These are phyloP conservation scores for Campoletis sonorensis DNA, from an alignment of 1,140 invertebrate genomes.

Conservation along the genomic window DNA sequence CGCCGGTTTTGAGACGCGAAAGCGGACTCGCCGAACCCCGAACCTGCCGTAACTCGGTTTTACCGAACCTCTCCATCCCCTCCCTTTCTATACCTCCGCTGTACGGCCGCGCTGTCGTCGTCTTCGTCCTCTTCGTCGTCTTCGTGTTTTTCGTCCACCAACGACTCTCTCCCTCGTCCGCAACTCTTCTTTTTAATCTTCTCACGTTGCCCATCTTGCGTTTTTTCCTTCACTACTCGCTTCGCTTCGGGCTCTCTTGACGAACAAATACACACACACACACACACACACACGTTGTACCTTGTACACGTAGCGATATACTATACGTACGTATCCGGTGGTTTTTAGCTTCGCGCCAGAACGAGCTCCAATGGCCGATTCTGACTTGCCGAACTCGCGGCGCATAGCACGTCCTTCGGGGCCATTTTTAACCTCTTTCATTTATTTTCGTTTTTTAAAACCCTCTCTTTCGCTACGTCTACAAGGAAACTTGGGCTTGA, in stretches of 20 bases:
- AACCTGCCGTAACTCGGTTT: conserved; percentile 66
- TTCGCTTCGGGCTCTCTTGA: conserved; percentile 47
- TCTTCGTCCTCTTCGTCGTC: conserved; percentile 39
- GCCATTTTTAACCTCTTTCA: conserved; percentile 18
- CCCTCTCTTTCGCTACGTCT: too few relatives aligned
- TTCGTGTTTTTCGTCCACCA: conserved; percentile 22
- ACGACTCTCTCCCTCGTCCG: neutral
- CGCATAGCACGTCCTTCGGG: conserved; percentile 6
- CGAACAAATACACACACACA: too few relatives aligned
- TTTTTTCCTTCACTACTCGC: conserved; percentile 48
- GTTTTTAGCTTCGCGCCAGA: conserved; percentile 8
- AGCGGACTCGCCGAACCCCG: conserved; percentile 69
- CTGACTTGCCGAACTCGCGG: conserved; percentile 24
- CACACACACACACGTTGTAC: too few relatives aligned
- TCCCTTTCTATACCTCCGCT: conserved; percentile 1
- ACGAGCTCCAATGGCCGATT: conserved; percentile 14
- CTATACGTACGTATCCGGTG: conserved; percentile 31
- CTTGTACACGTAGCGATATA: conserved; percentile 44
- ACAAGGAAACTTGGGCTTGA: too few relatives aligned
- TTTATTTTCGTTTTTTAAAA: neutral
- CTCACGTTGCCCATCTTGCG: conserved; percentile 35
- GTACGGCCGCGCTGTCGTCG: conserved; percentile 23
- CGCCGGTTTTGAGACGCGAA: conserved; percentile 71
- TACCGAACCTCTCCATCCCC: conserved; percentile 53
- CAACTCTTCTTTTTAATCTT: neutral